A percentile compares a stretch with the other conserved stretches of the same genome.
These are phyloP conservation scores for Dyspetes luteomarginatus DNA, from an alignment of 2,888 invertebrate species.

Conservation along the genomic window DNA sequence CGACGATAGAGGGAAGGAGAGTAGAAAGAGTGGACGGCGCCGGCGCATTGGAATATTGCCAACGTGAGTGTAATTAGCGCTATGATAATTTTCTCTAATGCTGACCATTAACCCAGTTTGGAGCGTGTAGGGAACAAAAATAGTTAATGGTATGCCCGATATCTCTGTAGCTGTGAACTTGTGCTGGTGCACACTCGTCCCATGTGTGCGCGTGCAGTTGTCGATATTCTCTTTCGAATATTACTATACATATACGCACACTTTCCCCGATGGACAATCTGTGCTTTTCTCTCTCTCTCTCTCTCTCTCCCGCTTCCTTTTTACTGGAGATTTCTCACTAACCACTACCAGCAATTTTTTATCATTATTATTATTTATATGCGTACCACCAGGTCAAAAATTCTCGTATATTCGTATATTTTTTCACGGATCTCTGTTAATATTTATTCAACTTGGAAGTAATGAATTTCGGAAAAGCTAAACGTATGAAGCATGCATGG, in stretches of 20 bases:
- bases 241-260: no score
- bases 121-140: constrained; percentile 32
- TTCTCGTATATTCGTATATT: no score
- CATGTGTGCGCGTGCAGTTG: background rate
- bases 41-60: constrained; percentile 71
- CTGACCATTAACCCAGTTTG: constrained; percentile 79
- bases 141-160: constrained; percentile 54
- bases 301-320: background rate
- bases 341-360: background rate
- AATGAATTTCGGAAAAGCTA: no score
- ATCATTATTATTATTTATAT: background rate
- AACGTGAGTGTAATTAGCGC: constrained; percentile 78
- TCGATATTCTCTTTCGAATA: constrained; percentile 18
- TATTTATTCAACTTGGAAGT: no score
- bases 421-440: no score
- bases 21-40: constrained; percentile 52
- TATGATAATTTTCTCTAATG: constrained; percentile 80
- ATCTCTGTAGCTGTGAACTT: constrained; percentile 13
- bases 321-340: background rate
- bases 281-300: background rate
- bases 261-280: constrained; percentile 18
- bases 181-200: background rate
- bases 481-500: no score
- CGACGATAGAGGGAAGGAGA: constrained; percentile 29
- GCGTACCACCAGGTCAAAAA: no score